Conservation (phyloP, 1,140 invertebrate species). For the Drosophila hydei region DNA sequence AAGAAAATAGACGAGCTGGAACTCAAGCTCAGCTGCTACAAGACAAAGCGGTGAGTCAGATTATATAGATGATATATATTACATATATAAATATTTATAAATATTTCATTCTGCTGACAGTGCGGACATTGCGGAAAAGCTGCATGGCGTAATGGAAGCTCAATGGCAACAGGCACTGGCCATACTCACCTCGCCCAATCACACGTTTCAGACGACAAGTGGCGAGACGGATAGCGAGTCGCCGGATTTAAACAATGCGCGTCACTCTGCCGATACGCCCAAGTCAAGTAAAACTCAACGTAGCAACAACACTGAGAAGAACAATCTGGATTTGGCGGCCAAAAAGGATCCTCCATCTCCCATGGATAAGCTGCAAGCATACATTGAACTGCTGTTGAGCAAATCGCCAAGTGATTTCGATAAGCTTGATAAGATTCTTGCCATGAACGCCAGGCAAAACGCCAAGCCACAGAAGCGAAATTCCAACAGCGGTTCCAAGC, state of each 20-base stretch:
- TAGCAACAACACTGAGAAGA: slow-evolving; percentile 65
- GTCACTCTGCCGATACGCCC: slow-evolving; percentile 67
- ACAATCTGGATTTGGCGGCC: slow-evolving; percentile 66
- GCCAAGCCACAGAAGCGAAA: slow-evolving; percentile 47
- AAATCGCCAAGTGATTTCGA: slow-evolving; percentile 82
- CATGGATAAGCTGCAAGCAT: slow-evolving; percentile 79
- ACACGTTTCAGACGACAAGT: slow-evolving; percentile 30
- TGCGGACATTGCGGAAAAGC: slow-evolving; percentile 88
- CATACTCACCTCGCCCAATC: slow-evolving; percentile 86
- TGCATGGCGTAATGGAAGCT: slow-evolving; percentile 91
- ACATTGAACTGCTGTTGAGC: slow-evolving; percentile 78
- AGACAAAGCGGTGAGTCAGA: slow-evolving; percentile 82
- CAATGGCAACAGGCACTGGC: slow-evolving; percentile 91
- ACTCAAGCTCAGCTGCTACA: slow-evolving; percentile 85
- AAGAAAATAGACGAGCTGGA: slow-evolving; percentile 88
- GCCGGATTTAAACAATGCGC: slow-evolving; percentile 61
- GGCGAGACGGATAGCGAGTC: slow-evolving; percentile 63
- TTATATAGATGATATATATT: not conserved
- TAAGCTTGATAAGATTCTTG: slow-evolving; percentile 74
- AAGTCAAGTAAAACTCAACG: slow-evolving; percentile 69
- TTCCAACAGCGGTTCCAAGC: slow-evolving; percentile 46
- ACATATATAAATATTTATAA: not conserved
- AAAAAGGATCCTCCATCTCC: slow-evolving; percentile 67
- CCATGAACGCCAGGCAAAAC: slow-evolving; percentile 42
- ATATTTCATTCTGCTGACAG: slow-evolving; percentile 17